A percentile compares a stretch with the other conserved stretches of the same genome.
These are phyloP conservation scores for Sylvia borin DNA, from an alignment of 2,797 vertebrate species.

Conservation along the genomic window DNA sequence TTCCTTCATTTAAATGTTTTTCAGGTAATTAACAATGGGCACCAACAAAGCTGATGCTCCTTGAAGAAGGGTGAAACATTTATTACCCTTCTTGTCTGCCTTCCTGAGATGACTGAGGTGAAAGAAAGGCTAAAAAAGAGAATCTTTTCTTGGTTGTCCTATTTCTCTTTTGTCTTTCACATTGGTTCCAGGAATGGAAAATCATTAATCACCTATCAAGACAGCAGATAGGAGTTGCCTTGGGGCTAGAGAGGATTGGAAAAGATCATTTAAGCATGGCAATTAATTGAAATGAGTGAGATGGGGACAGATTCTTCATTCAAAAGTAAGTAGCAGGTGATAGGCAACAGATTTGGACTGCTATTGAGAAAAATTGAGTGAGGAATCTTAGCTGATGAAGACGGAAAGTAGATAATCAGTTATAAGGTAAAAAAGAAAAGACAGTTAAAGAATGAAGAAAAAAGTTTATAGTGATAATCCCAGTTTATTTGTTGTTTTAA, in stretches of 20 bases:
- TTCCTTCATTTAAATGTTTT: slow-evolving; percentile 12
- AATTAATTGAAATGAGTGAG: slow-evolving; percentile 33
- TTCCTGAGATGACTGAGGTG: slow-evolving; percentile 21
- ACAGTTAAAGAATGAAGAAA: neutral
- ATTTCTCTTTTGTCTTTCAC: slow-evolving; percentile 35
- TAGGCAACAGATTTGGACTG: slow-evolving; percentile 1
- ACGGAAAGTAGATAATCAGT: neutral
- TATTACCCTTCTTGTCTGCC: neutral
- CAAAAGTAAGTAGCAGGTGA: slow-evolving; percentile 27
- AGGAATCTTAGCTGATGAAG: neutral
- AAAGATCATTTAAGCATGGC: slow-evolving; percentile 4
- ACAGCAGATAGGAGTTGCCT: neutral
- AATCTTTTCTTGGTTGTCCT: slow-evolving; percentile 7
- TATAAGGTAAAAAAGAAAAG: neutral
- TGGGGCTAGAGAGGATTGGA: neutral
- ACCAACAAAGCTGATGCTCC: neutral
- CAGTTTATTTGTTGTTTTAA: neutral
- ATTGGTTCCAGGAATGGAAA: slow-evolving; percentile 32
- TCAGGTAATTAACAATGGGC: neutral
- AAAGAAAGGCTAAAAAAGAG: slow-evolving; percentile 20
- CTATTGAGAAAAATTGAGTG: slow-evolving; percentile 25
- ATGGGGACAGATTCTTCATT: neutral
- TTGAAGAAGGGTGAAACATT: slow-evolving; percentile 8
- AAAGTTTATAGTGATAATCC: neutral
- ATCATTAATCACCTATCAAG: slow-evolving; percentile 57